Conservation (phyloP, 2,888 invertebrate genomes). For the Ophion ventricosus region DNA sequence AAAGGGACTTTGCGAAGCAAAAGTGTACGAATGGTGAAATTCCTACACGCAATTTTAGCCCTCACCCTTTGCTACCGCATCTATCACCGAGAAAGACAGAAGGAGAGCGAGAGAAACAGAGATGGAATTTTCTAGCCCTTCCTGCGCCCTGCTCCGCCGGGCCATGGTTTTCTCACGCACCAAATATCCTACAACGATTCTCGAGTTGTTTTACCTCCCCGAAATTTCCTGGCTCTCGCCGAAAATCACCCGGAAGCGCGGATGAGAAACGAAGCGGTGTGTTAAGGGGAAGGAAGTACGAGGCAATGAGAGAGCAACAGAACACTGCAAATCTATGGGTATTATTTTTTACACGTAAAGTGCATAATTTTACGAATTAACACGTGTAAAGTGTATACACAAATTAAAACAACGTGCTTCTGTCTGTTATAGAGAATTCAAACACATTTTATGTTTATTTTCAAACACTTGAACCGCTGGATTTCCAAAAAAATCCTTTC, state of each 20-base stretch:
- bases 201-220: constrained; percentile 4
- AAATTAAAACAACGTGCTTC: too few relatives aligned
- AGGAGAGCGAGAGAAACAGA: constrained; percentile 23
- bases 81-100: constrained; percentile 38
- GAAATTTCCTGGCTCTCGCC: constrained; percentile 40
- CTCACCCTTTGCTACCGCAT: constrained; percentile 48
- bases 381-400: too few relatives aligned
- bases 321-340: too few relatives aligned
- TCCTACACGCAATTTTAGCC: constrained; percentile 58
- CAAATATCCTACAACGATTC: constrained; percentile 25
- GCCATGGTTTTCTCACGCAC: constrained; percentile 49
- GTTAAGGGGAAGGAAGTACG: too few relatives aligned
- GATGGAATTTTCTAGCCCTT: constrained; percentile 3
- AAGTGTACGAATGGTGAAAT: constrained; percentile 55
- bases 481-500: too few relatives aligned
- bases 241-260: neutral
- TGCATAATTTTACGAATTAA: too few relatives aligned
- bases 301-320: too few relatives aligned
- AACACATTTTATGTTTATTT: too few relatives aligned
- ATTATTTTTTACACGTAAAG: too few relatives aligned
- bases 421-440: too few relatives aligned
- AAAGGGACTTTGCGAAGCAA: constrained; percentile 25
- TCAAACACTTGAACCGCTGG: too few relatives aligned
- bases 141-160: neutral
- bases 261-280: neutral